These are phyloP conservation scores for Aphrocallistes beatrix DNA, from an alignment of 37 sponge, comb jelly and placozoan genomes.

Conservation along the genomic window DNA sequence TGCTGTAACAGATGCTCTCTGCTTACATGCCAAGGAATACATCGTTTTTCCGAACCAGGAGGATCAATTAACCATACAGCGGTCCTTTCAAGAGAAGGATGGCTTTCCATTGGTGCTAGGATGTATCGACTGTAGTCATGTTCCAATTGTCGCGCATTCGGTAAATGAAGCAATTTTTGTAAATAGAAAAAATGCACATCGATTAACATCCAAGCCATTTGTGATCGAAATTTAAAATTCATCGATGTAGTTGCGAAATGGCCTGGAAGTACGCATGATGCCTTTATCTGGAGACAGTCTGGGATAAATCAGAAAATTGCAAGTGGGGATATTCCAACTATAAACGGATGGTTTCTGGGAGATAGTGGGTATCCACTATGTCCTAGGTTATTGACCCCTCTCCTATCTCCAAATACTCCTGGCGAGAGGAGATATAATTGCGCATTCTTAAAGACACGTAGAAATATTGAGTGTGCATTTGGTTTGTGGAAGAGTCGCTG, in stretches of 20 bases:
- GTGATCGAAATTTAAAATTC: background rate
- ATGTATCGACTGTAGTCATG: background rate
- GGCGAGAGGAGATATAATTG: background rate
- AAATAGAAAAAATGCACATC: background rate
- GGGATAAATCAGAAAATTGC: background rate
- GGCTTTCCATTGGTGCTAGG: background rate
- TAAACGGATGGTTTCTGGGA: background rate
- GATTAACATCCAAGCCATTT: background rate
- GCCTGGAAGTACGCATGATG: background rate
- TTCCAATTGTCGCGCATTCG: background rate
- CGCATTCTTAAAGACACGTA: background rate
- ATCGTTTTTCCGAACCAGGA: background rate
- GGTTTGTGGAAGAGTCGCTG: background rate
- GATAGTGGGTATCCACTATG: background rate
- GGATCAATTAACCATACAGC: background rate
- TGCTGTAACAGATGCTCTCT: background rate
- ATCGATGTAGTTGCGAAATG: background rate
- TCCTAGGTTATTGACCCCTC: background rate
- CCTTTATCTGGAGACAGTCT: background rate
- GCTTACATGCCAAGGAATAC: background rate
- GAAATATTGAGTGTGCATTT: background rate
- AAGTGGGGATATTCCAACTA: background rate
- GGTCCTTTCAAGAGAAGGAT: background rate
- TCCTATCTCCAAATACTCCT: background rate
- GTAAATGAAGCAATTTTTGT: background rate